Evolutionary conservation across 2,888 invertebrate species (phyloP), one percentile per base, ranked within the genome.

Genomic region (Theodoxus fluviatilis): DNA sequence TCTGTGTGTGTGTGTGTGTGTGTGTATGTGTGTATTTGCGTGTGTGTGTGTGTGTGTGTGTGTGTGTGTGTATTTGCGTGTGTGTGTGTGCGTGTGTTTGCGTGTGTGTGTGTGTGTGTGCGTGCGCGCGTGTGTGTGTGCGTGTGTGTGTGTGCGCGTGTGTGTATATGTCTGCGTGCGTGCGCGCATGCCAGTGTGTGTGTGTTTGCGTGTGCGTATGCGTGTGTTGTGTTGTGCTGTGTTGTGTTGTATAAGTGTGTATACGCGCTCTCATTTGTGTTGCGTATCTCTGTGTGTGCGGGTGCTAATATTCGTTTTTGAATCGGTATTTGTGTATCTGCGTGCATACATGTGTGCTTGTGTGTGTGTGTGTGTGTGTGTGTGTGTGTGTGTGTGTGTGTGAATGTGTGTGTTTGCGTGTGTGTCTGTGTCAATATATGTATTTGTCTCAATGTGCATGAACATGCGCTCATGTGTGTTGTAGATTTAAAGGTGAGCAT

Each of bases 161-260:
- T 69, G 7, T 22, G 35, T 15, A 18, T 31, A 37, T 33, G 61
- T 18, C 22, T 2, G 2, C 25, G 52, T 52, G 52, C 25, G 52
- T 2, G 52, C n/a, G 52, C 64, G 69, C 40, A 64, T 69, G 69
- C 64, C 22, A 69, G 69, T 69, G 7, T 22, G 35, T 15, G n/a
- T 31, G 61, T 33, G 61, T 18, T n/a, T 2, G 2, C 25, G 52
- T 52, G 52, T 52, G 52, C 1, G 52, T 52, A 25, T 2, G 52
- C 25, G 52, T 52, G 52, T 52, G 52, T 15, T 7, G 1, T 7
- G 7, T 7, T 52, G 52, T 52, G 43, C n/a, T n/a, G n/a, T n/a
- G n/a, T n/a, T n/a, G n/a, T n/a, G n/a, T n/a, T n/a, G n/a, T n/a
- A n/a, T n/a, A n/a, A n/a, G n/a, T n/a, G n/a, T n/a, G n/a, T n/a